Percentiles rank a stretch among this genome's conserved stretches.
Conservation (phyloP, 1,140 invertebrate species). For the Popillia japonica region DNA sequence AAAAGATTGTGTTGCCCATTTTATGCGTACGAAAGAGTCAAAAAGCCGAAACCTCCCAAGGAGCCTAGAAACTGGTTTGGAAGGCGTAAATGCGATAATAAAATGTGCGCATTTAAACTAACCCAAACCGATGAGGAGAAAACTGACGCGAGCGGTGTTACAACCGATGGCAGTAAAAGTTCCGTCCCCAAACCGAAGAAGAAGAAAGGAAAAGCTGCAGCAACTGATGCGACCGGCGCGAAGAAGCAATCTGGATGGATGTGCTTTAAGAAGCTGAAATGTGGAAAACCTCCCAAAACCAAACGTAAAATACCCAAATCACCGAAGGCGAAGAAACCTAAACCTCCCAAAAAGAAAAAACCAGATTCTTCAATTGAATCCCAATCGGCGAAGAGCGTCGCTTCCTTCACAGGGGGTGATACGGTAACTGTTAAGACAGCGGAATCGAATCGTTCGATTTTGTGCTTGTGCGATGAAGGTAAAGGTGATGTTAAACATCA, state of each 20-base stretch:
- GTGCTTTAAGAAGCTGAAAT: neutral
- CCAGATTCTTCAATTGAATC: neutral
- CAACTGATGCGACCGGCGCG: neutral
- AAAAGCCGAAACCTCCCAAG: neutral
- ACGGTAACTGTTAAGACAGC: neutral
- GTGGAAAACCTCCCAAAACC: neutral
- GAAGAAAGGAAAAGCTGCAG: too few species aligned
- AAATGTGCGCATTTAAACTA: neutral
- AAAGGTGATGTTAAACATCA: neutral
- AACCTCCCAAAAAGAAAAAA: neutral
- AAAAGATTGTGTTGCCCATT: slow-evolving; percentile 29
- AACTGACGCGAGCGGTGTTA: too few species aligned
- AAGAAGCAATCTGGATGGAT: neutral
- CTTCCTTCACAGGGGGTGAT: neutral
- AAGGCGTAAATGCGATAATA: neutral
- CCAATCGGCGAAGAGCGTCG: neutral
- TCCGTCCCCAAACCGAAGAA: too few species aligned
- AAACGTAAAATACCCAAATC: neutral
- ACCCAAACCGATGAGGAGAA: neutral
- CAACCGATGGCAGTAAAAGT: too few species aligned
- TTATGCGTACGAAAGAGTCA: neutral
- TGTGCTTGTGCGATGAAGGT: neutral
- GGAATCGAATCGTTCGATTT: neutral
- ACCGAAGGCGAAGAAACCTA: neutral
- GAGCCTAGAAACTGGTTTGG: neutral